Evolutionary conservation across 2,113 vertebrate genomes (phyloP), one percentile per base, ranked within the genome.

Genomic region (Microcebus murinus): DNA sequence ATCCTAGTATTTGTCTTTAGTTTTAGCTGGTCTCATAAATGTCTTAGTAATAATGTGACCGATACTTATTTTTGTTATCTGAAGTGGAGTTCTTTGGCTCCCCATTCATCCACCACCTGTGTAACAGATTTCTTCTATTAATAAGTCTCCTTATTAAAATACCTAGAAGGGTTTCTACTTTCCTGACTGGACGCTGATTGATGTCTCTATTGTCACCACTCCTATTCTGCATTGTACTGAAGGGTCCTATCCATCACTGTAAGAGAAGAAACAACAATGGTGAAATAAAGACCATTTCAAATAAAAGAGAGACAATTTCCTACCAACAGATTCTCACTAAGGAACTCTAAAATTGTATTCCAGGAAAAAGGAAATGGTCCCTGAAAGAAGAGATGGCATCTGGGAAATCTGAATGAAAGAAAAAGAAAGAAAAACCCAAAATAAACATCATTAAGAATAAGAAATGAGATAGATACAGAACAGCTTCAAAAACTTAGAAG

Each of bases 401-500:
- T 83, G 31, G 34, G n/a, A 95, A 57, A 4, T 70, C 34, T 70
- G 31, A 92, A 55, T 52, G 50, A 39, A 90, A 79, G 14, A 31
- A 45, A 71, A 18, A 45, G 17, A 36, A 17, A 45, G 45, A 74
- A 80, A 82, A 27, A 3, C 3, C 59, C 57, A 34, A 80, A 36
- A 48, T 85, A 83, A 74, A 63, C 4, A 48, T 88, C 9, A 70
- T 77, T 85, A 36, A 20, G 63, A 85, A 57, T 73, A 89, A 89
- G 52, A 94, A 95, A 83, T 83, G 61, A 92, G 57, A 95, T 36
- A 57, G 73, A 81, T 42, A 31, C 23, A 74, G 39, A 96, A 84
- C 27, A 80, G 27, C 57, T 87, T 77, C 31, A 76, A 74, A 88
- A 76, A 85, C 36, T 79, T 57, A 89, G 29, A 89, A 74, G 57